Percentiles rank a stretch among this genome's conserved stretches.
These are phyloP conservation scores for Drosophila neonasuta DNA, from an alignment of 2,888 invertebrate species.

Conservation along the genomic window DNA sequence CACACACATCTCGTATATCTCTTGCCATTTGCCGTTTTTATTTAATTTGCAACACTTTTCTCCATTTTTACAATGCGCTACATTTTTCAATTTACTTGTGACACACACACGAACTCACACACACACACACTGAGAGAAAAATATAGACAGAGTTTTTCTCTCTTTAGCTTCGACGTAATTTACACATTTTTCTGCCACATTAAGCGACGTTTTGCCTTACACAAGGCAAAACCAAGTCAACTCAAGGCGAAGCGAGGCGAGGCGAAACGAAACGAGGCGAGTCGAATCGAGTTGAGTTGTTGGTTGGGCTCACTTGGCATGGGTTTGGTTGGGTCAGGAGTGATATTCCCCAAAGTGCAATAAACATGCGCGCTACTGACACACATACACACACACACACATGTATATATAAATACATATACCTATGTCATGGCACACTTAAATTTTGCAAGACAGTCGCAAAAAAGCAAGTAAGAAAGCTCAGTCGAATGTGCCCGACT, in stretches of 20 bases:
- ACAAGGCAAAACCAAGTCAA: constrained; percentile 29
- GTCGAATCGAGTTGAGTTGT: constrained; percentile 42
- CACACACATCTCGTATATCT: constrained; percentile 44
- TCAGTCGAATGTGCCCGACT: no score
- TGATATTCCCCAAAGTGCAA: constrained; percentile 75
- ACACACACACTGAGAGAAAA: constrained; percentile 2
- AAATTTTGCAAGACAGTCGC: constrained; percentile 46
- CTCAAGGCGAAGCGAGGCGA: constrained; percentile 2
- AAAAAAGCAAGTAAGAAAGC: constrained; percentile 11
- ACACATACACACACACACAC: constrained; percentile 32
- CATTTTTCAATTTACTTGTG: constrained; percentile 74
- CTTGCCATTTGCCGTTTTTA: constrained; percentile 66
- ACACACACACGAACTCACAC: constrained; percentile 22
- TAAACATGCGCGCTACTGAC: constrained; percentile 71
- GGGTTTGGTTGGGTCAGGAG: constrained; percentile 43
- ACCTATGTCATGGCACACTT: constrained; percentile 66
- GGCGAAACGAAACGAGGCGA: constrained; percentile 14
- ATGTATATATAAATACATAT: constrained; percentile 33
- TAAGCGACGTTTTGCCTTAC: constrained; percentile 65
- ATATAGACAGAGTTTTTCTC: constrained; percentile 27
- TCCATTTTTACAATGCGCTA: constrained; percentile 53
- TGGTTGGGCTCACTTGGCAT: constrained; percentile 35
- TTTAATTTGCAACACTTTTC: constrained; percentile 70
- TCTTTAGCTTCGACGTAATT: constrained; percentile 63
- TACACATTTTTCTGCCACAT: constrained; percentile 78